These are phyloP conservation scores for Alethe diademata DNA, from an alignment of 2,113 vertebrate genomes.

Conservation along the genomic window DNA sequence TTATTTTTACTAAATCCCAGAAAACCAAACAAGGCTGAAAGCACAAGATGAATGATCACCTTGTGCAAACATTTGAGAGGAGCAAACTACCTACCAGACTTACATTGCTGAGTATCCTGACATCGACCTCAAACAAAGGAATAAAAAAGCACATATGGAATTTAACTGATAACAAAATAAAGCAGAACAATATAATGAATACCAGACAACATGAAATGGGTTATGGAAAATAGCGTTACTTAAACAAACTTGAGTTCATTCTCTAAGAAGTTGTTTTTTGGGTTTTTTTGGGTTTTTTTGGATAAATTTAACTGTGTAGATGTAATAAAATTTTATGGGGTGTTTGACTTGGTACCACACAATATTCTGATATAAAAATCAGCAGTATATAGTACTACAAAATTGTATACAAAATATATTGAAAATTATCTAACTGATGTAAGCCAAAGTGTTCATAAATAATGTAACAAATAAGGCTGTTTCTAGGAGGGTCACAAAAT, in stretches of 20 bases:
- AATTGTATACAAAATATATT: neutral
- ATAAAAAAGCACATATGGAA: slow-evolving; percentile 18
- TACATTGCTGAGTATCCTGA: slow-evolving; percentile 15
- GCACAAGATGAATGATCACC: neutral
- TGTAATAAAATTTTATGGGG: slow-evolving; percentile 41
- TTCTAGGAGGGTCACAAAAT: neutral
- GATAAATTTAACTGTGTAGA: slow-evolving; percentile 9
- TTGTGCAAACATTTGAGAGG: neutral
- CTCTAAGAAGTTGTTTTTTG: neutral
- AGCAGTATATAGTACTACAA: neutral
- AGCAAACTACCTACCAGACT: slow-evolving; percentile 21
- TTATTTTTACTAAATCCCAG: slow-evolving; percentile 29
- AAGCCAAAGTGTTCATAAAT: neutral
- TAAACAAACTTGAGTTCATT: slow-evolving; percentile 48
- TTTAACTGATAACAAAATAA: slow-evolving; percentile 57
- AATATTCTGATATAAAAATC: slow-evolving; percentile 30
- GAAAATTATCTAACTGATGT: neutral
- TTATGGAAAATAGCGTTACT: slow-evolving; percentile 39
- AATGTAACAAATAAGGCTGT: neutral
- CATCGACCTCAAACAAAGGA: slow-evolving; percentile 32
- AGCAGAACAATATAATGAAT: slow-evolving; percentile 44
- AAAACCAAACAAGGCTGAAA: slow-evolving; percentile 4
- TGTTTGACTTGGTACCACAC: slow-evolving; percentile 51
- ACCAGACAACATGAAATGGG: slow-evolving; percentile 36
- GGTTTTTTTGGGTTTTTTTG: neutral